Conservation (phyloP, 1,140 invertebrate species). For the Lordiphosa collinella region DNA sequence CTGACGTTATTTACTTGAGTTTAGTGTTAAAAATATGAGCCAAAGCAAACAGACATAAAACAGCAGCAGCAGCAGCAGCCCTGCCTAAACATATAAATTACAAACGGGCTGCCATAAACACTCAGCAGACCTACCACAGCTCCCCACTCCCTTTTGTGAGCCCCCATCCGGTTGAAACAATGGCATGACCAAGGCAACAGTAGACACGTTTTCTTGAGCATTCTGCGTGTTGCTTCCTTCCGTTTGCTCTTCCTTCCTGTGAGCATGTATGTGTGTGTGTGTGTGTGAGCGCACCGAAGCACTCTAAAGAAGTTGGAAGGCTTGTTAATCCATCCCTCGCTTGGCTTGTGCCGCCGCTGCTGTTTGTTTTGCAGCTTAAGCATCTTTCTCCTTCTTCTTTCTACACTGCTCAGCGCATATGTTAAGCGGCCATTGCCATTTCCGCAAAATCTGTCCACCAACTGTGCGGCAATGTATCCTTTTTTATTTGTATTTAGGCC, state of each 20-base stretch:
- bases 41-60: constrained; percentile 46
- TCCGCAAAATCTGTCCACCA: constrained; percentile 5
- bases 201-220: constrained; percentile 51
- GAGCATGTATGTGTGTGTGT: too few relatives aligned
- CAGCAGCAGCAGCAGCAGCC: constrained; percentile 19
- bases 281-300: too few relatives aligned
- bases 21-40: constrained; percentile 51
- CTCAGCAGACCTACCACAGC: constrained; percentile 3
- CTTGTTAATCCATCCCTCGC: too few relatives aligned
- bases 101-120: constrained; percentile 46
- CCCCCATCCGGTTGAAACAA: constrained; percentile 46
- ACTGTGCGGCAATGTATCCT: constrained; percentile 6
- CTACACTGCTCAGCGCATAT: constrained; percentile 33
- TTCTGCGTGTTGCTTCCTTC: constrained; percentile 51
- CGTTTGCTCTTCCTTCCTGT: constrained; percentile 35
- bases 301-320: constrained; percentile 4
- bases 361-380: constrained; percentile 43
- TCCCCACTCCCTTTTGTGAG: constrained; percentile 9
- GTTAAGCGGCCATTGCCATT: constrained; percentile 35
- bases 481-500: not conserved
- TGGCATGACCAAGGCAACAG: constrained; percentile 22
- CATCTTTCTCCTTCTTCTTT: too few relatives aligned
- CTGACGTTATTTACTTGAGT: constrained; percentile 27
- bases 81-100: constrained; percentile 54
- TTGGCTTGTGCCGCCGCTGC: not conserved